Conservation (phyloP, 2,888 invertebrate species). For the Mongoloraphidia duomilia region DNA sequence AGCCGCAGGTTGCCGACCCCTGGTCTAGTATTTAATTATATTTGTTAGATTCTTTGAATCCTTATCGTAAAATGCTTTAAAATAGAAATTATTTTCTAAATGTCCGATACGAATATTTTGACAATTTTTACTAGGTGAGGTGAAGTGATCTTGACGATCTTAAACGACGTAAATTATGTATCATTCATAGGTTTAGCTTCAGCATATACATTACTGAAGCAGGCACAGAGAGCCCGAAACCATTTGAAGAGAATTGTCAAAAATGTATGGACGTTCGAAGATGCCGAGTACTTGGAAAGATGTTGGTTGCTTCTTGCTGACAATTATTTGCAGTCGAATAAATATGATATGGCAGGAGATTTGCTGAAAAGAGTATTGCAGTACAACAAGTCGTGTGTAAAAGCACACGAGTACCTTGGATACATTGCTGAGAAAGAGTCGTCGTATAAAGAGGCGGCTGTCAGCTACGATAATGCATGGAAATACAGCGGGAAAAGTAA, state of each 20-base stretch:
- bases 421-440: conserved; percentile 85
- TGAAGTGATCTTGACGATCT: background rate
- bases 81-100: background rate
- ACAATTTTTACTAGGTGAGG: too few species aligned
- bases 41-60: background rate
- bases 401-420: conserved; percentile 81
- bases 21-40: conserved; percentile 13
- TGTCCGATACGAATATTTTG: background rate
- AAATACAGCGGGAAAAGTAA: conserved; percentile 65
- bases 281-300: conserved; percentile 88
- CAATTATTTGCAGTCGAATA: conserved; percentile 67
- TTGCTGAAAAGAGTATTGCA: conserved; percentile 60
- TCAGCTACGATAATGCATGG: conserved; percentile 79
- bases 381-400: conserved; percentile 76
- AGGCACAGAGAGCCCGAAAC: conserved; percentile 80
- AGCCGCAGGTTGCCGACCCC: too few species aligned
- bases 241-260: conserved; percentile 81
- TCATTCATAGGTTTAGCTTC: conserved; percentile 19
- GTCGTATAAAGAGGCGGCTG: conserved; percentile 70
- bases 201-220: conserved; percentile 78
- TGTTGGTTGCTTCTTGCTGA: conserved; percentile 93
- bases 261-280: conserved; percentile 83
- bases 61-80: background rate
- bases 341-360: conserved; percentile 76
- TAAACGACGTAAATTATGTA: conserved; percentile 1